Conservation (phyloP, 1,140 invertebrate genomes). For the Pseudomyrmex gracilis region DNA sequence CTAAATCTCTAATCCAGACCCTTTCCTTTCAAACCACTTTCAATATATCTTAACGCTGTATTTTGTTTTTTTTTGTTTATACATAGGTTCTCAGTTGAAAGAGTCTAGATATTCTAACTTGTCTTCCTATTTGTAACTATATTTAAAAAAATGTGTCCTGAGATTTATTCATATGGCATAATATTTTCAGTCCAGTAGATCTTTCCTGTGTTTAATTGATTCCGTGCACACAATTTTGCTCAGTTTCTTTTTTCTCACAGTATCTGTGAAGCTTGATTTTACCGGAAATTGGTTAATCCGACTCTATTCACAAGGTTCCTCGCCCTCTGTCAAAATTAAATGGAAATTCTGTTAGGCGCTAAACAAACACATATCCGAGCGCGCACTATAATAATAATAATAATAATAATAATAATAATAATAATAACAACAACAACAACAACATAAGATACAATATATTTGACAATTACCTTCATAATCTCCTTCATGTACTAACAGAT, state of each 20-base stretch:
- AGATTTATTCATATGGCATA: constrained; percentile 75
- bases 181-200: constrained; percentile 64
- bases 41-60: constrained; percentile 55
- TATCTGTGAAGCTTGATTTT: constrained; percentile 53
- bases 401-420: too few relatives aligned
- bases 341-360: not conserved
- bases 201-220: constrained; percentile 65
- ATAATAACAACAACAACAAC: too few relatives aligned
- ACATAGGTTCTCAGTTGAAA: constrained; percentile 56
- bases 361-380: not conserved
- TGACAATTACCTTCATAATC: constrained; percentile 77
- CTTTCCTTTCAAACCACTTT: constrained; percentile 49
- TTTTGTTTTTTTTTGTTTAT: constrained; percentile 42
- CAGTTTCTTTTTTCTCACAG: constrained; percentile 44
- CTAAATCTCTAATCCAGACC: constrained; percentile 60
- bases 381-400: not conserved
- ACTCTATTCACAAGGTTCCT: constrained; percentile 80
- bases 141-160: constrained; percentile 60
- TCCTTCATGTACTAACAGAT: constrained; percentile 80
- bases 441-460: not conserved
- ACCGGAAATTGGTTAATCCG: constrained; percentile 24
- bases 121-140: constrained; percentile 32
- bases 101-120: constrained; percentile 55
- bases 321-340: constrained; percentile 73
- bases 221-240: constrained; percentile 62